These are phyloP conservation scores for Melikaiella ostensackeni DNA, from an alignment of 2,888 invertebrate genomes.

Conservation along the genomic window DNA sequence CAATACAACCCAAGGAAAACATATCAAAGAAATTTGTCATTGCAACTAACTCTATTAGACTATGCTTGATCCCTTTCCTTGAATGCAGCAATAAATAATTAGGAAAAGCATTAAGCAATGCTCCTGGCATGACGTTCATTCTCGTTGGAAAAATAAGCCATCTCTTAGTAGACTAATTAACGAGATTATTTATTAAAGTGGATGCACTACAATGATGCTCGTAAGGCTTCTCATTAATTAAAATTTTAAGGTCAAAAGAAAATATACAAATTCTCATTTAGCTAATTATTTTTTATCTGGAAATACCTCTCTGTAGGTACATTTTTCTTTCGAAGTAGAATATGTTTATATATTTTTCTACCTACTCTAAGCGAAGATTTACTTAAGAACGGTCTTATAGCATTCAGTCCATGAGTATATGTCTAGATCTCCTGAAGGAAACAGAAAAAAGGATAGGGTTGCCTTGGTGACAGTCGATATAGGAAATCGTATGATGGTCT, in stretches of 20 bases:
- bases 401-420: slow-evolving; percentile 33
- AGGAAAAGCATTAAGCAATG: not conserved
- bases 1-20: too few species aligned
- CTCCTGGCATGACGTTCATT: not conserved
- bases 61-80: not conserved
- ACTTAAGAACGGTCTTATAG: not conserved
- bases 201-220: not conserved
- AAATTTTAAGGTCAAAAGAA: not conserved
- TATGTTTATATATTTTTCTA: not conserved
- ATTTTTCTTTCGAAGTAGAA: too few species aligned
- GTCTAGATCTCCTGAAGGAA: slow-evolving; percentile 9
- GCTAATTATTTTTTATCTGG: not conserved
- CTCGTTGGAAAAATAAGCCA: not conserved
- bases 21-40: too few species aligned
- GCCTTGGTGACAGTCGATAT: slow-evolving; percentile 36
- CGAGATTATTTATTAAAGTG: not conserved
- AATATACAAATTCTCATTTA: not conserved
- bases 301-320: too few species aligned
- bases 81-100: not conserved
- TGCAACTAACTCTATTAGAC: too few species aligned
- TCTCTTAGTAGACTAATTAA: slow-evolving; percentile 5
- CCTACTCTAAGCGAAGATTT: not conserved
- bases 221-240: not conserved
- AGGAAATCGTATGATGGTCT: slow-evolving; percentile 15
- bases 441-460: slow-evolving; percentile 33